Conservation (phyloP, 2,797 vertebrate genomes). For the Tarsius wallacei region DNA sequence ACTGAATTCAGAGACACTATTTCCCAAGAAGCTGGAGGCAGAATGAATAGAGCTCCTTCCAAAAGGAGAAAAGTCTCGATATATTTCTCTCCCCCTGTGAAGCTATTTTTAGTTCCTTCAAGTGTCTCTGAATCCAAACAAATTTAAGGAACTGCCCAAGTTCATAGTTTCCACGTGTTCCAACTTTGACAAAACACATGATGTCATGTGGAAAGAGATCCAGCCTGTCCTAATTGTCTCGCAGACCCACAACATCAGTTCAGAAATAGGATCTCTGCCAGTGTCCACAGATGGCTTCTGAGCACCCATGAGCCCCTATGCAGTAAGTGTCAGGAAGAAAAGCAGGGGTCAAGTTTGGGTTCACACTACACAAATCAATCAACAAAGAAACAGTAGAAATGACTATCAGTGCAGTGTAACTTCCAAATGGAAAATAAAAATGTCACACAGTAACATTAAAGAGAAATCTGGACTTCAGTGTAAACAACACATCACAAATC, state of each 20-base stretch:
- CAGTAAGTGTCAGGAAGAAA: background rate
- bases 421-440: slow-evolving; percentile 53
- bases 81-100: background rate
- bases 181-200: slow-evolving; percentile 87
- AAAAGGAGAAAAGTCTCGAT: background rate
- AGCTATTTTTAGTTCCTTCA: slow-evolving; percentile 64
- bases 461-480: background rate
- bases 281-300: slow-evolving; percentile 80
- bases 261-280: slow-evolving; percentile 84
- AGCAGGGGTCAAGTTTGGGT: background rate
- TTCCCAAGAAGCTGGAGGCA: slow-evolving; percentile 22
- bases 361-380: background rate
- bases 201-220: slow-evolving; percentile 86
- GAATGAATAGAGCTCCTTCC: background rate
- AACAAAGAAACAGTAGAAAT: background rate
- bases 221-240: slow-evolving; percentile 86
- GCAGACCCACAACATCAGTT: slow-evolving; percentile 78
- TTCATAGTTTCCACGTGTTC: slow-evolving; percentile 80
- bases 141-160: slow-evolving; percentile 61
- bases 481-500: background rate
- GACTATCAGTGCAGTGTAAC: background rate
- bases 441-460: background rate
- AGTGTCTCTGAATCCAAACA: slow-evolving; percentile 73
- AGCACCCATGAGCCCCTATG: background rate
- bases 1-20: background rate